phyloP scores from a whole-genome alignment of 2,113 vertebrate genomes.

The Butastur rufipennis region DNA sequence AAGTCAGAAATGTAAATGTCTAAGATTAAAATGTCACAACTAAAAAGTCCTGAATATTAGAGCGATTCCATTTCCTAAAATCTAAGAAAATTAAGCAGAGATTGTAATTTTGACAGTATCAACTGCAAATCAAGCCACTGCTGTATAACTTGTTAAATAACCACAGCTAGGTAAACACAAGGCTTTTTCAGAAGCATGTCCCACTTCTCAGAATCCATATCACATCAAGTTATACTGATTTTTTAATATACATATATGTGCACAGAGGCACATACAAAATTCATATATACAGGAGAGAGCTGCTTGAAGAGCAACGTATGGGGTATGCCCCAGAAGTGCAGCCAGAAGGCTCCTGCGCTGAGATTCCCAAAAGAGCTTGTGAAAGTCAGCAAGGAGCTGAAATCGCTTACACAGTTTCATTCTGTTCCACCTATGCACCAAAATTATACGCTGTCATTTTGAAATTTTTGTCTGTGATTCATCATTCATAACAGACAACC shows the following conservation, averaged over 20 bases:
- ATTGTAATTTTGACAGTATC: not conserved
- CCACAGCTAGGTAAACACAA: not conserved
- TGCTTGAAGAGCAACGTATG: not conserved
- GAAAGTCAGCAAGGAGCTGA: not conserved
- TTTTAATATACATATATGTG: not conserved
- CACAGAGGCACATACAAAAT: not conserved
- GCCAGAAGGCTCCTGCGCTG: not conserved
- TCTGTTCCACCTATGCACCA: not conserved
- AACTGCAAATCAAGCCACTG: not conserved
- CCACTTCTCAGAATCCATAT: not conserved
- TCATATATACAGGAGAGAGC: not conserved
- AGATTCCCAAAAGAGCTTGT: not conserved
- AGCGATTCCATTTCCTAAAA: not conserved
- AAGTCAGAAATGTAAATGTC: not conserved
- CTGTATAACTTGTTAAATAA: not conserved
- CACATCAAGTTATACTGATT: not conserved
- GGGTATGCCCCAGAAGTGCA: not conserved
- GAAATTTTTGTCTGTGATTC: not conserved
- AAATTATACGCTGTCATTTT: not conserved
- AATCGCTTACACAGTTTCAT: not conserved
- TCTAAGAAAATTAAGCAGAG: not conserved
- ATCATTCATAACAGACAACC: not conserved
- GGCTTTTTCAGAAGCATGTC: not conserved
- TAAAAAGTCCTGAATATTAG: not conserved
- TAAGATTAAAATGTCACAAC: not conserved